Conservation (phyloP, 2,113 vertebrate species). For the Barbus barbus region DNA sequence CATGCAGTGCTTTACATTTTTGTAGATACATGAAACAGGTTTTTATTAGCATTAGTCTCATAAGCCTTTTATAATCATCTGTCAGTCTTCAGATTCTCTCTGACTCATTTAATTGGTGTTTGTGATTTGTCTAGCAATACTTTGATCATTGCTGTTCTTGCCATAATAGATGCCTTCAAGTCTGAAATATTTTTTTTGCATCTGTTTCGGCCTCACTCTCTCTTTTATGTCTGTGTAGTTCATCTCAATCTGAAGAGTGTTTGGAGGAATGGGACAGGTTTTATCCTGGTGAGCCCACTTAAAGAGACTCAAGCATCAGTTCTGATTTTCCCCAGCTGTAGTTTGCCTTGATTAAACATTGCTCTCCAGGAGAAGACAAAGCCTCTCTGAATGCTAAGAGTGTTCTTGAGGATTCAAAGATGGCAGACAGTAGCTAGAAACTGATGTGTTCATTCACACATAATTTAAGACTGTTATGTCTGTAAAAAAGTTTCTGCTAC, state of each 20-base stretch:
- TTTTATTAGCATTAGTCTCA: not conserved
- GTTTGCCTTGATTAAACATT: constrained; percentile 42
- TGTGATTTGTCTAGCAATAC: not conserved
- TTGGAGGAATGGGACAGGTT: constrained; percentile 15
- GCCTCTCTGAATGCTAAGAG: constrained; percentile 23
- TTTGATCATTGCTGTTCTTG: not conserved
- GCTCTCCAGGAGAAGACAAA: constrained; percentile 25
- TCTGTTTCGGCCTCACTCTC: not conserved
- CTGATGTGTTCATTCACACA: constrained; percentile 2
- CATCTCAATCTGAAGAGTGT: not conserved
- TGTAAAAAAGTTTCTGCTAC: not conserved
- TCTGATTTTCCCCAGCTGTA: constrained; percentile 26
- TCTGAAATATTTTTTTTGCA: not conserved
- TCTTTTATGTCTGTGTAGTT: not conserved
- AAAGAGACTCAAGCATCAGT: constrained; percentile 26
- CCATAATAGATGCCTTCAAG: not conserved
- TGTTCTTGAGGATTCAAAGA: constrained; percentile 25
- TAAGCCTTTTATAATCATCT: not conserved
- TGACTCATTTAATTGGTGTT: not conserved
- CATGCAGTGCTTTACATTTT: no score
- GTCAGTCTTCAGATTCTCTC: constrained; percentile 6
- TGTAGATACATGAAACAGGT: no score
- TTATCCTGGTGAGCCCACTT: constrained; percentile 16
- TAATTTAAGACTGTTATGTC: constrained; percentile 19
- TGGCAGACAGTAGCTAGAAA: not conserved